These are phyloP conservation scores for Thamnophis elegans DNA, from an alignment of 2,797 vertebrate genomes.

Conservation along the genomic window DNA sequence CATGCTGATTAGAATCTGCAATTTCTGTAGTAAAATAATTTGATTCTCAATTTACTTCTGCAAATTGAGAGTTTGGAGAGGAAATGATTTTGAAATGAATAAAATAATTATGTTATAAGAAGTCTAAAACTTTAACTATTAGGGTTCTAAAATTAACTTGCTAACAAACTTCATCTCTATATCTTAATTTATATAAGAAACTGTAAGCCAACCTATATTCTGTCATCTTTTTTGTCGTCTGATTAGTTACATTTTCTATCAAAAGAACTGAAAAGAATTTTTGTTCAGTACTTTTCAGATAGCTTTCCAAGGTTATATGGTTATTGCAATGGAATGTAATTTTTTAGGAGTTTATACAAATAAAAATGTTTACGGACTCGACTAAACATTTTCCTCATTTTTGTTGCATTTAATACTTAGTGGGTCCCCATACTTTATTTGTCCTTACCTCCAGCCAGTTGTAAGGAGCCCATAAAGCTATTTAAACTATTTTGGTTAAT, in stretches of 20 bases:
- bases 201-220: slow-evolving; percentile 35
- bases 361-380: neutral
- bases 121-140: neutral
- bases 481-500: neutral
- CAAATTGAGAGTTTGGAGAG: neutral
- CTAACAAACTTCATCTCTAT: slow-evolving; percentile 17
- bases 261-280: neutral
- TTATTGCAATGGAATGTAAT: neutral
- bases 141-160: neutral
- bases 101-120: neutral
- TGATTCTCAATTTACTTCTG: neutral
- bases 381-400: neutral
- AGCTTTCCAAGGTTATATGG: neutral
- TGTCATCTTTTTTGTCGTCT: slow-evolving; percentile 22
- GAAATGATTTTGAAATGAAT: neutral
- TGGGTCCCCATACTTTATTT: too few relatives aligned
- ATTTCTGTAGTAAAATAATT: neutral
- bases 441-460: neutral
- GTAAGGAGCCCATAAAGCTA: too few relatives aligned
- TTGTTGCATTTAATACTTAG: neutral
- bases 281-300: neutral
- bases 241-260: neutral
- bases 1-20: neutral
- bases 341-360: neutral
- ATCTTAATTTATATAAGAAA: slow-evolving; percentile 36